Percentiles rank a stretch among this genome's conserved stretches.
Evolutionary conservation across 2,888 invertebrate genomes (phyloP).

Genomic region (Sinhomidia bicolor): DNA sequence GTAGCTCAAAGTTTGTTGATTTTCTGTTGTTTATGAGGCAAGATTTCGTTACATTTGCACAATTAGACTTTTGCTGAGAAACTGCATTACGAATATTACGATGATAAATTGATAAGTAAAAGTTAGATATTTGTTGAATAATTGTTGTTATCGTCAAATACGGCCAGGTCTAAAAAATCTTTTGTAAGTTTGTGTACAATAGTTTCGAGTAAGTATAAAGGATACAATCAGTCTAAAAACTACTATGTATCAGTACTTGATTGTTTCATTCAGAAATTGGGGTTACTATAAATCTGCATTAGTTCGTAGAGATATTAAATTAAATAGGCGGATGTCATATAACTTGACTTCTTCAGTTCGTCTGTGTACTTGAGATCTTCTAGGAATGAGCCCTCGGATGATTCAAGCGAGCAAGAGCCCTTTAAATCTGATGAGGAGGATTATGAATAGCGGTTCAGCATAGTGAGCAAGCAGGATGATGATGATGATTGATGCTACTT

Average conservation of each 20-base stretch:
- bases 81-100: not conserved
- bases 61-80: not conserved
- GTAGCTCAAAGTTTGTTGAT: not conserved
- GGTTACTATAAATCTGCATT: not conserved
- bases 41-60: not conserved
- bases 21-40: not conserved
- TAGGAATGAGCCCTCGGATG: conserved; percentile 63
- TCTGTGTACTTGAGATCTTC: conserved; percentile 73
- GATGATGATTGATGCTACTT: conserved; percentile 54
- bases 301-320: not conserved
- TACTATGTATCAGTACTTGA: not conserved
- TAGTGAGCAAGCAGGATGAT: conserved; percentile 35
- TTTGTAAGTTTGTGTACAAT: not conserved
- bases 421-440: conserved; percentile 45
- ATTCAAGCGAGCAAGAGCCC: conserved; percentile 58
- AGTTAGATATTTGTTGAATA: too few relatives aligned
- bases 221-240: not conserved
- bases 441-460: conserved; percentile 34
- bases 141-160: not conserved
- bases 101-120: too few relatives aligned
- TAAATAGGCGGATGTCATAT: conserved; percentile 29
- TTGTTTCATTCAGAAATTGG: not conserved
- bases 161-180: not conserved
- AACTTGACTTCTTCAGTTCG: conserved; percentile 61
- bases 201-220: not conserved